Evolutionary conservation across 1,140 invertebrate genomes (phyloP).

Genomic region (Drosophila setifemur): DNA sequence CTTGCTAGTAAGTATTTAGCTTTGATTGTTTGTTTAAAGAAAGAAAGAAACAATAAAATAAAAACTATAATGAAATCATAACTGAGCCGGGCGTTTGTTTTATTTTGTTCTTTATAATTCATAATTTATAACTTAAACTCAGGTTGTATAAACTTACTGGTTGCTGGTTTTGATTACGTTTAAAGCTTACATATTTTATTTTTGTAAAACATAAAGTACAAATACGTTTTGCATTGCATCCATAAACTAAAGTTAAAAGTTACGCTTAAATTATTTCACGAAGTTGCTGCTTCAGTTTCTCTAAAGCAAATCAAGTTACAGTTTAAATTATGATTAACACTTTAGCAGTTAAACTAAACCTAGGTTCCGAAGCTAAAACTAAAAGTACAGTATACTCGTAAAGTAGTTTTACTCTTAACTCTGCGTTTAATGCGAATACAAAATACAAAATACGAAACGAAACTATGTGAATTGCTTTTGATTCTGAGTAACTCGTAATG

Average conservation of each 20-base stretch:
- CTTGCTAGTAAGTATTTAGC: background rate
- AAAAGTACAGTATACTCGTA: constrained; percentile 45
- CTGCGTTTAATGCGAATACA: constrained; percentile 27
- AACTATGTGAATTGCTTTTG: constrained; percentile 67
- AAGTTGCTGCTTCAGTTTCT: constrained; percentile 29
- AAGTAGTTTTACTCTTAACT: constrained; percentile 41
- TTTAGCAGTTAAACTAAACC: constrained; percentile 41
- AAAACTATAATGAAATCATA: constrained; percentile 44
- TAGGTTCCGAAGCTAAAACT: constrained; percentile 55
- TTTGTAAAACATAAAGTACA: constrained; percentile 63
- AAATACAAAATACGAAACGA: constrained; percentile 24
- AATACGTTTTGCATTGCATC: constrained; percentile 47
- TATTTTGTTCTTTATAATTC: constrained; percentile 28
- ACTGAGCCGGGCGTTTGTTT: constrained; percentile 38
- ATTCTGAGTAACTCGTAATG: constrained; percentile 53
- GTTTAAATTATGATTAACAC: constrained; percentile 39
- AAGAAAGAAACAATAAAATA: constrained; percentile 1
- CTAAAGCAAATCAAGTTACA: constrained; percentile 15
- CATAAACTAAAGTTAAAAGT: constrained; percentile 63
- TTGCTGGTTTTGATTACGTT: constrained; percentile 63
- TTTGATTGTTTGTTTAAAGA: background rate
- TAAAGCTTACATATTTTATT: constrained; percentile 76
- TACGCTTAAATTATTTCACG: constrained; percentile 51
- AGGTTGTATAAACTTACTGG: constrained; percentile 28
- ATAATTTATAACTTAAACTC: constrained; percentile 48